Conservation (phyloP, 2,888 invertebrate genomes). For the Heliothis peltigera region DNA sequence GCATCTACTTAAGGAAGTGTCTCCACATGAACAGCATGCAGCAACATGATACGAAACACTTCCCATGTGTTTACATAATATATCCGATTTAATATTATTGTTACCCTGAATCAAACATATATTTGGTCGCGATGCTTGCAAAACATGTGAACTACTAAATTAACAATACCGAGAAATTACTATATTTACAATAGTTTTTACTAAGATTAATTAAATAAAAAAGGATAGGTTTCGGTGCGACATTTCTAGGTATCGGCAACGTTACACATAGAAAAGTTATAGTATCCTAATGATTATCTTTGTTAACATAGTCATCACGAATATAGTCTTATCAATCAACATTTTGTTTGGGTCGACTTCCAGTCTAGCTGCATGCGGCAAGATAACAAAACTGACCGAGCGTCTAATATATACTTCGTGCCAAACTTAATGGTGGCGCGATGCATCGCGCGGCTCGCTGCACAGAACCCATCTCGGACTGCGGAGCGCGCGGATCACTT, state of each 20-base stretch:
- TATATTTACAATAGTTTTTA: constrained; percentile 9
- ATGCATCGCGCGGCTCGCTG: too few species aligned
- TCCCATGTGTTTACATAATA: constrained; percentile 19
- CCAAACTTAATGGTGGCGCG: neutral
- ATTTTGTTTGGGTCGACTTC: neutral
- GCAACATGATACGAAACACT: constrained; percentile 30
- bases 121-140: constrained; percentile 37
- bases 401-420: neutral
- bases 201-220: constrained; percentile 6
- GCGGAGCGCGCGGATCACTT: too few species aligned
- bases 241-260: neutral
- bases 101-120: constrained; percentile 43
- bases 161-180: constrained; percentile 24
- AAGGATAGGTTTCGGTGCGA: constrained; percentile 1
- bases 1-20: constrained; percentile 10
- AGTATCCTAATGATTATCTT: neutral
- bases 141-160: constrained; percentile 25
- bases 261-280: constrained; percentile 9
- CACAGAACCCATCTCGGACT: too few species aligned
- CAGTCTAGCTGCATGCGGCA: neutral
- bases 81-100: constrained; percentile 25
- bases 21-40: constrained; percentile 3
- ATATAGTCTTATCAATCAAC: constrained; percentile 9
- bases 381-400: neutral
- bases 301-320: constrained; percentile 1